Base-by-base conservation (phyloP, 30 jellyfish, hydroid and myxozoan species). In the Morbakka virulenta region DNA sequence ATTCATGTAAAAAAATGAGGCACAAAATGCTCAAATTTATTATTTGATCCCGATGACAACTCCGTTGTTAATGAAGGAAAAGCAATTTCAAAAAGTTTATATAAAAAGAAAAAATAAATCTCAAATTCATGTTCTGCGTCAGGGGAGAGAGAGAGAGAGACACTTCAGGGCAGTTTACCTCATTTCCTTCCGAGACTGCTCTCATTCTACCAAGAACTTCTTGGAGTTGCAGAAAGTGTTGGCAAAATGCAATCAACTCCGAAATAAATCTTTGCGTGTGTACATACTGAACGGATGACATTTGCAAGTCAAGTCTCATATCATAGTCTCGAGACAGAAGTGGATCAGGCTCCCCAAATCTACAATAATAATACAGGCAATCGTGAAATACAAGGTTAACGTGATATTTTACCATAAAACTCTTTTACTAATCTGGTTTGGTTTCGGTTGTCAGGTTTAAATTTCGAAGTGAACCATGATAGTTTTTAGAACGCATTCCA, bases 161-260 rank as follows among this genome's bases (percentile, higher is more conserved):
- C n/a, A n/a, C n/a, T n/a, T n/a, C n/a, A n/a, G n/a, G n/a, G n/a
- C n/a, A n/a, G n/a, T n/a, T 4, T 61, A 93, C 99, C 96, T 93
- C 96, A 34, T 83, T 82, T 13, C 99, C 99, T 32, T 72, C 84
- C 27, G 91, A 80, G 0, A 79, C 99, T 33, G 99, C 99, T 61
- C 99, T 85, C 93, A 93, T 93, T 51, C 99, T 79, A 17, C 99
- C 99, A 35, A 93, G 96, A 2, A 93, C 99, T 68, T 93, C 99
- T 64, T 93, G 99, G 23, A 93, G 75, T 70, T 87, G 88, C 51
- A 93, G 53, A 64, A 93, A 93, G 67, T 93, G 99, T 67, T 93
- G 99, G 31, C 94, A 86, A 75, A 93, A 93, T 11, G 99, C 95
- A 50, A 93, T 86, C 64, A 87, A 85, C 35, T 93, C 99, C 31